Percentiles rank a stretch among this genome's conserved stretches.
These are phyloP conservation scores for Spodoptera picta DNA, from an alignment of 2,888 invertebrate species.

Conservation along the genomic window DNA sequence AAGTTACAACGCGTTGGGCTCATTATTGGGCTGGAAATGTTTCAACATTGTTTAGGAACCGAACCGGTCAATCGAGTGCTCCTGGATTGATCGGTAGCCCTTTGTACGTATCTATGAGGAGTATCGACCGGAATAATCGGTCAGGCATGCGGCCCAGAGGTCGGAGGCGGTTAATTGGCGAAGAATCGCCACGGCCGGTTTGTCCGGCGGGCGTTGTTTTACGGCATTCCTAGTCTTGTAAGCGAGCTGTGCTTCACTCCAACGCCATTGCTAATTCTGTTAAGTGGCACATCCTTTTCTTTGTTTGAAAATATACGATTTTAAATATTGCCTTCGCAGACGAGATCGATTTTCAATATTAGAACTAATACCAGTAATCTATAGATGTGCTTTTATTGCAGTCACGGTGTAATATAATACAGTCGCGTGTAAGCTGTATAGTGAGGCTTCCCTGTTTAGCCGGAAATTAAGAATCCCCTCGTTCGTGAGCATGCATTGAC, in stretches of 20 bases:
- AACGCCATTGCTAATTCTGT: conserved; percentile 55
- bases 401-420: conserved; percentile 58
- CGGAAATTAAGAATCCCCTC: conserved; percentile 83
- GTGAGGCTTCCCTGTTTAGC: conserved; percentile 74
- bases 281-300: conserved; percentile 60
- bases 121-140: conserved; percentile 69
- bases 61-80: conserved; percentile 47
- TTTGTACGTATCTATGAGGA: conserved; percentile 69
- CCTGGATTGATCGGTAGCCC: conserved; percentile 52
- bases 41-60: conserved; percentile 39
- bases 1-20: conserved; percentile 12
- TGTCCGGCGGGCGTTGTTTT: conserved; percentile 79
- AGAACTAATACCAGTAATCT: no score
- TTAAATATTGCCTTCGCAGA: conserved; percentile 18
- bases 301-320: conserved; percentile 40
- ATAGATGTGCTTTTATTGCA: conserved; percentile 22
- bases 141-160: conserved; percentile 77
- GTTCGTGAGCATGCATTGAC: conserved; percentile 56
- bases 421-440: conserved; percentile 50
- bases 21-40: conserved; percentile 32
- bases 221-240: conserved; percentile 77
- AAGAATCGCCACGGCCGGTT: conserved; percentile 81
- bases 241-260: conserved; percentile 61
- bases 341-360: conserved; percentile 1
- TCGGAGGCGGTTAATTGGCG: conserved; percentile 86